Conservation (phyloP, 2,888 invertebrate genomes). For the Antheraea yamamai region DNA sequence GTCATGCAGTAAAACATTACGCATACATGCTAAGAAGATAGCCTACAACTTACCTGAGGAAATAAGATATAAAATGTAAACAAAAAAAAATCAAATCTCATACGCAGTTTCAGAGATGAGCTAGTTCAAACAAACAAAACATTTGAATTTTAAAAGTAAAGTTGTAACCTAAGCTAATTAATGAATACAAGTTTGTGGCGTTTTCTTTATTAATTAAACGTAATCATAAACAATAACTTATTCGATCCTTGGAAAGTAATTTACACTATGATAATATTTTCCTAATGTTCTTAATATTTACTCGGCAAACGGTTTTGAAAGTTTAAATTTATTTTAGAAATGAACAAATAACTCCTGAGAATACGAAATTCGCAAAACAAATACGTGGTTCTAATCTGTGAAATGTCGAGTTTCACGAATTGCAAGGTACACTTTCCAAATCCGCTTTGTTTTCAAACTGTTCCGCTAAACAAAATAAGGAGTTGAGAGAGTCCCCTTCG, state of each 20-base stretch:
- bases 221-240: no score
- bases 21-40: no score
- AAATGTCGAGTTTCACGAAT: slow-evolving; percentile 15
- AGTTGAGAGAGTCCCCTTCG: not conserved
- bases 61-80: no score
- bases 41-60: no score
- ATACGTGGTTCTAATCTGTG: slow-evolving; percentile 14
- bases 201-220: no score
- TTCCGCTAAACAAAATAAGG: not conserved
- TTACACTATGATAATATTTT: not conserved
- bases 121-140: no score
- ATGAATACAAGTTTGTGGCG: no score
- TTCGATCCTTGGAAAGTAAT: not conserved
- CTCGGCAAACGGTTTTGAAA: not conserved
- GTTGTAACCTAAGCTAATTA: no score
- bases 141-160: no score
- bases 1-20: no score
- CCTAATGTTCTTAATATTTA: not conserved
- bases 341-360: not conserved
- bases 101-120: no score
- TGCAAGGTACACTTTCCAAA: slow-evolving; percentile 18
- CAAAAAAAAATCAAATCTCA: no score
- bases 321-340: not conserved
- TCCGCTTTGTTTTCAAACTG: slow-evolving; percentile 6
- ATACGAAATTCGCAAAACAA: slow-evolving; percentile 3